Base-by-base conservation (phyloP, 2,113 vertebrate genomes). In the Nyctereutes procyonoides region DNA sequence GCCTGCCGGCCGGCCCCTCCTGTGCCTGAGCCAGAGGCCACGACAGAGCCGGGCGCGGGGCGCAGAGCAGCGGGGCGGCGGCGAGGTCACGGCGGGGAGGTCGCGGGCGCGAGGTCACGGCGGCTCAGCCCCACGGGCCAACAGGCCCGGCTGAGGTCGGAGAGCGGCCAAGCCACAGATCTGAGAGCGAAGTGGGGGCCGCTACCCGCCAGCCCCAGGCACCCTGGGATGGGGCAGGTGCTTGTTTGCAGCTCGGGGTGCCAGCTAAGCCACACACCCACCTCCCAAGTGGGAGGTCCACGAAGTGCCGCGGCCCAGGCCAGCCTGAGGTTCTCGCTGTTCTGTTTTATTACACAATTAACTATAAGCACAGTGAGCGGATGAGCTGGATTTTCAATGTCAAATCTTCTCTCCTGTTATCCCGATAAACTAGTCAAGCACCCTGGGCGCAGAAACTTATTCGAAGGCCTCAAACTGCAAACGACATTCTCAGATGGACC, bases 211-310 rank as follows among this genome's bases (percentile, higher is more conserved):
- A 43, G 43, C 4, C n/a, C 15, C 35, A 11, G 56, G 7, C 11
- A 11, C 22, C 24, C 43, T 11, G 12, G 19, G 43, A 0, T 2
- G 22, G 24, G 3, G 32, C 6, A 4, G 16, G 2, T 24, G 28
- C 9, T 79, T 65, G 65, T 79, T 85, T 60, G 63, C 55, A 20
- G 88, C 63, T 53, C 0, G 1, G 20, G 1, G 60, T 3, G 28
- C 32, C 56, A 20, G 43, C 80, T 28, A 30, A 8, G 14, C 1
- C 9, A 1, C 0, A 35, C 15, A 3, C 1, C 14, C 4, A 32
- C 77, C 53, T 19, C 26, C 8, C 2, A 51, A 55, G n/a, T 0
- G 2, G 32, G 51, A 22, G 48, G 65, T 56, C 77, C 19, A 5
- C 9, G 22, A 30, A 14, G 51, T 0, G 8, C 14, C 20, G 5